Evolutionary conservation across 1,140 invertebrate genomes (phyloP), one percentile per base, ranked within the genome.

Genomic region (Phymastichus coffea): DNA sequence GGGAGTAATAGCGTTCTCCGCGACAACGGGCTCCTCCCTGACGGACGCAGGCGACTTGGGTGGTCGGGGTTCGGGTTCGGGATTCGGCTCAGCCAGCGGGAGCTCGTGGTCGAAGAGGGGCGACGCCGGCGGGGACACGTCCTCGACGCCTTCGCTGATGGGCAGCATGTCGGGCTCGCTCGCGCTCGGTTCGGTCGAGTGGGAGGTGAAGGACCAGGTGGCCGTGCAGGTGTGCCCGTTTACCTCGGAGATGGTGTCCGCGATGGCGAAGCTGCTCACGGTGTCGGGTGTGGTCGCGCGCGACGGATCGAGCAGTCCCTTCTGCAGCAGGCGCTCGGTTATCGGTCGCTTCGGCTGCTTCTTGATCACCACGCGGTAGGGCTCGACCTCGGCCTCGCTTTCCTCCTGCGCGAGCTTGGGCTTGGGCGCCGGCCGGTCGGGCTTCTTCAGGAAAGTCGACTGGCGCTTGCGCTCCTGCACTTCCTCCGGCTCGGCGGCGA

Each of bases 371-470:
- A 83, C 80, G 60, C 57, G 76, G 59, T 84, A 84, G 0, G 73
- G 69, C 23, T 76, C 75, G 3, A 52, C 63, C 6, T 66, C 65
- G 56, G 69, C 67, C 14, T 66, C 61, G 1, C 70, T 63, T 33
- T 67, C 62, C 43, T 74, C 64, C 35, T 70, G 75, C 1, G 35
- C 3, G 8, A 54, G 61, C 57, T 82, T 84, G 2, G 77, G 75
- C 54, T 71, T 79, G 0, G 87, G 86, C 30, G 84, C 79, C 0
- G 87, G 85, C 20, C 86, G 77, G 62, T 84, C 80, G 1, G 88
- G 88, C 62, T 86, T 87, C 67, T 88, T 85, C 33, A 89, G 70
- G 66, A 90, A 90, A 12, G 87, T 88, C n/a, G 88, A 87, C 69
- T 81, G 86, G 55, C 82, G 86, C 41, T 81, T 84, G 15, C 72